A percentile compares a stretch with the other conserved stretches of the same genome.
Conservation (phyloP, 2,888 invertebrate genomes). For the Nysson spinosus region DNA sequence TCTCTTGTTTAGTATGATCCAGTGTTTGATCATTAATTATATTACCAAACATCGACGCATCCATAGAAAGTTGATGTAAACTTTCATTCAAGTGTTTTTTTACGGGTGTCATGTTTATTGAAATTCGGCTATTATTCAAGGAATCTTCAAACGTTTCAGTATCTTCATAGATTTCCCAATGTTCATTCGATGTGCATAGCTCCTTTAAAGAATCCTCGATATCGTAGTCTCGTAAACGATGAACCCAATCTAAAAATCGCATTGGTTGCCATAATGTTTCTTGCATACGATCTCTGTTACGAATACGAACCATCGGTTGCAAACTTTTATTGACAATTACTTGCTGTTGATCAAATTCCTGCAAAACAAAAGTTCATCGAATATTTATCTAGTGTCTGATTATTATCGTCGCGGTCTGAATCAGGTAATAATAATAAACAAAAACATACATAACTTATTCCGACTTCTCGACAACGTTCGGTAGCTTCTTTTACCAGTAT, state of each 20-base stretch:
- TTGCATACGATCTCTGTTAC: conserved; percentile 65
- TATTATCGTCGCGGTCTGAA: too few species aligned
- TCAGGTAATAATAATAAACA: background rate
- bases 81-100: conserved; percentile 74
- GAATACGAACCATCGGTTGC: conserved; percentile 70
- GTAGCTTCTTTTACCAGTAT: conserved; percentile 75
- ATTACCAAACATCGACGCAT: conserved; percentile 65
- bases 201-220: conserved; percentile 71
- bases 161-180: conserved; percentile 71
- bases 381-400: background rate
- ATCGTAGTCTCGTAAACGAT: conserved; percentile 71
- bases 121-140: conserved; percentile 67
- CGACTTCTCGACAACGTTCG: conserved; percentile 72
- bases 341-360: conserved; percentile 75
- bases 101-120: conserved; percentile 72
- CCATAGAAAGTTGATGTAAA: conserved; percentile 71
- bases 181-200: conserved; percentile 59
- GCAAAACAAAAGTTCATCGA: conserved; percentile 5
- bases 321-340: conserved; percentile 67
- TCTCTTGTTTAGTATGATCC: conserved; percentile 51
- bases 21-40: conserved; percentile 36
- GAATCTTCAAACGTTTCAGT: conserved; percentile 66
- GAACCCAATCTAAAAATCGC: conserved; percentile 72
- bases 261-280: conserved; percentile 71
- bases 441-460: conserved; percentile 72